phyloP scores from a whole-genome alignment of 2,113 vertebrate genomes.

The Pogonocichla stellata region DNA sequence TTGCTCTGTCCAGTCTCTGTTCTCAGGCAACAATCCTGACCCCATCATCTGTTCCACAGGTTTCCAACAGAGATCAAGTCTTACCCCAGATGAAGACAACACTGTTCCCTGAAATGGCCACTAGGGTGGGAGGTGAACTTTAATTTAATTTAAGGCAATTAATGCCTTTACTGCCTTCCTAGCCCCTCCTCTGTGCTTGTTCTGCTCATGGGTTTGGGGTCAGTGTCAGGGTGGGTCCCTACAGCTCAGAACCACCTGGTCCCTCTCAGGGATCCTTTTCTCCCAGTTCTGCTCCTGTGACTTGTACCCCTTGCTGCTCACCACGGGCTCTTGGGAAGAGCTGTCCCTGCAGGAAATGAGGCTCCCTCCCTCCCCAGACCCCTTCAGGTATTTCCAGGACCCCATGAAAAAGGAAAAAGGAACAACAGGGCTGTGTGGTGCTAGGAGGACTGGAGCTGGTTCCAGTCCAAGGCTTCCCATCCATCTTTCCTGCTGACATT shows the following conservation, averaged over 20 bases:
- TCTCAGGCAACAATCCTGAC: background rate
- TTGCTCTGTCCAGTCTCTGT: no score
- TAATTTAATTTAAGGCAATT: background rate
- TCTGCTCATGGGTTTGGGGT: background rate
- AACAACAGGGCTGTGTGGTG: background rate
- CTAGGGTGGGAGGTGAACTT: background rate
- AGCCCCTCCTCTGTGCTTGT: background rate
- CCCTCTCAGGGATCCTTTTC: background rate
- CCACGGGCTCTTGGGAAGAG: background rate
- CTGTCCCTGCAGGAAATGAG: background rate
- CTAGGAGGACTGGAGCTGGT: background rate
- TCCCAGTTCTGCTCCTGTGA: background rate
- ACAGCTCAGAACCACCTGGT: background rate
- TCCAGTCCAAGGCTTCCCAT: background rate
- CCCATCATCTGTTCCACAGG: fast-evolving
- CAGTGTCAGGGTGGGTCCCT: background rate
- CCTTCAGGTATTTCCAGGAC: background rate
- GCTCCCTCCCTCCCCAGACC: background rate
- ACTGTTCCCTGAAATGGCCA: background rate
- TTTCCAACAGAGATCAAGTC: background rate
- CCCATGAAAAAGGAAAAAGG: background rate
- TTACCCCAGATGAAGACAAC: background rate
- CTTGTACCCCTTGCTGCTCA: background rate
- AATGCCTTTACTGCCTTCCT: background rate
- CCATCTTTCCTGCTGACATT: background rate